Evolutionary conservation across 2,888 invertebrate species (phyloP).

Genomic region (Sycophila texana): DNA sequence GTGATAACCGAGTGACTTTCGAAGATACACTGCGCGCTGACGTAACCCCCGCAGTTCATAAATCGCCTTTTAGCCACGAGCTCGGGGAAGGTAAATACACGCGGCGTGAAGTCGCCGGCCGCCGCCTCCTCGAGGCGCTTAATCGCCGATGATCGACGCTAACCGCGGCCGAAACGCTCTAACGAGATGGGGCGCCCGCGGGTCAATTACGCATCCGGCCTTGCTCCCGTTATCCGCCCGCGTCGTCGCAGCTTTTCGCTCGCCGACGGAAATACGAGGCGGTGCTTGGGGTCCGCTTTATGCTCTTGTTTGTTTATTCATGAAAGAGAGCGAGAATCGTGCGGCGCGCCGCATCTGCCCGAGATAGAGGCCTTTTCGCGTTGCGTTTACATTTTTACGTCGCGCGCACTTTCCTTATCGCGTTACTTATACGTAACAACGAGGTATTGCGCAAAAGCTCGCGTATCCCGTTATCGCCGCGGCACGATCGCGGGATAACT

Average conservation of each 20-base stretch:
- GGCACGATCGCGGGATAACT: slow-evolving; percentile 25
- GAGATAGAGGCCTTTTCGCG: too few relatives aligned
- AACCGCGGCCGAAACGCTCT: slow-evolving; percentile 60
- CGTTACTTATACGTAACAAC: not conserved
- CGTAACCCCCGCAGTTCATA: too few relatives aligned
- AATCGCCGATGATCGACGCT: slow-evolving; percentile 53
- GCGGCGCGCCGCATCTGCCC: not conserved
- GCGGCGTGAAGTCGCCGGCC: too few relatives aligned
- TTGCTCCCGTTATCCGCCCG: not conserved
- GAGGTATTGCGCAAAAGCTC: slow-evolving; percentile 45
- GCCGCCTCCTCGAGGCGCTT: not conserved
- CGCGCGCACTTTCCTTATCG: not conserved
- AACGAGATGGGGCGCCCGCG: slow-evolving; percentile 61
- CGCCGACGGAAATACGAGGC: not conserved
- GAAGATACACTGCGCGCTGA: not conserved
- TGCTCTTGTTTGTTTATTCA: not conserved
- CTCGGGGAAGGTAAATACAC: too few relatives aligned
- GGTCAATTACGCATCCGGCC: slow-evolving; percentile 37
- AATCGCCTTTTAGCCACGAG: too few relatives aligned
- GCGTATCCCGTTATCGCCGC: slow-evolving; percentile 40
- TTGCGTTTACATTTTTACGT: too few relatives aligned
- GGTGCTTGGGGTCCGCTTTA: slow-evolving; percentile 17
- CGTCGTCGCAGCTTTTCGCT: not conserved
- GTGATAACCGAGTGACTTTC: slow-evolving; percentile 19
- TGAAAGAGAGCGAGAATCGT: slow-evolving; percentile 18